These are phyloP conservation scores for Diplolepis rosae DNA, from an alignment of 2,888 invertebrate genomes.

Conservation along the genomic window DNA sequence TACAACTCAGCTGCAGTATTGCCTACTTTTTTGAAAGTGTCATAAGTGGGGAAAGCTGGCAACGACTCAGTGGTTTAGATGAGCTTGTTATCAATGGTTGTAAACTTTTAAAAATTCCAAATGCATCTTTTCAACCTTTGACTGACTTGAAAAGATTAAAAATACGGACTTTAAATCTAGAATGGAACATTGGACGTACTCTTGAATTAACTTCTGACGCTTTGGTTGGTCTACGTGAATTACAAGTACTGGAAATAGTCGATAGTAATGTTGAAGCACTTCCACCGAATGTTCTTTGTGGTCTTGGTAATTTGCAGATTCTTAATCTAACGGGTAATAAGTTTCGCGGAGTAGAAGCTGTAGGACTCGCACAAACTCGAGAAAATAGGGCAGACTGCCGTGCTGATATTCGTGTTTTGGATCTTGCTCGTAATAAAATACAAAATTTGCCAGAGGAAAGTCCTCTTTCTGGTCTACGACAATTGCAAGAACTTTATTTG, in stretches of 20 bases:
- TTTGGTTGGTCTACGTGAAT: slow-evolving; percentile 85
- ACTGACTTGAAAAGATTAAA: slow-evolving; percentile 85
- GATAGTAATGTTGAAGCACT: slow-evolving; percentile 89
- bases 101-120: slow-evolving; percentile 85
- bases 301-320: slow-evolving; percentile 85
- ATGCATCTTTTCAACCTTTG: slow-evolving; percentile 87
- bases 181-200: slow-evolving; percentile 84
- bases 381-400: slow-evolving; percentile 74
- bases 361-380: slow-evolving; percentile 78
- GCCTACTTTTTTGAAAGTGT: slow-evolving; percentile 84
- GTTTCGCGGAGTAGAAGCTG: slow-evolving; percentile 84
- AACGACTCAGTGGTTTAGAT: slow-evolving; percentile 82
- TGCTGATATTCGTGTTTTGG: slow-evolving; percentile 83
- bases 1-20: slow-evolving; percentile 86
- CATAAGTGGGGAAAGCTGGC: slow-evolving; percentile 82
- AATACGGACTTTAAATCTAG: slow-evolving; percentile 86
- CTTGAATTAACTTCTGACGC: slow-evolving; percentile 84
- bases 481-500: slow-evolving; percentile 86
- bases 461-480: slow-evolving; percentile 83
- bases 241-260: slow-evolving; percentile 86
- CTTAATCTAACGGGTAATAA: slow-evolving; percentile 91
- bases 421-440: slow-evolving; percentile 88
- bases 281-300: slow-evolving; percentile 87
- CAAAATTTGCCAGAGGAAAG: slow-evolving; percentile 83
- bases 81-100: slow-evolving; percentile 86